A percentile compares a stretch with the other conserved stretches of the same genome.
phyloP scores from a whole-genome alignment of 2,797 vertebrate genomes.

The Paedocypris micromegethes region DNA sequence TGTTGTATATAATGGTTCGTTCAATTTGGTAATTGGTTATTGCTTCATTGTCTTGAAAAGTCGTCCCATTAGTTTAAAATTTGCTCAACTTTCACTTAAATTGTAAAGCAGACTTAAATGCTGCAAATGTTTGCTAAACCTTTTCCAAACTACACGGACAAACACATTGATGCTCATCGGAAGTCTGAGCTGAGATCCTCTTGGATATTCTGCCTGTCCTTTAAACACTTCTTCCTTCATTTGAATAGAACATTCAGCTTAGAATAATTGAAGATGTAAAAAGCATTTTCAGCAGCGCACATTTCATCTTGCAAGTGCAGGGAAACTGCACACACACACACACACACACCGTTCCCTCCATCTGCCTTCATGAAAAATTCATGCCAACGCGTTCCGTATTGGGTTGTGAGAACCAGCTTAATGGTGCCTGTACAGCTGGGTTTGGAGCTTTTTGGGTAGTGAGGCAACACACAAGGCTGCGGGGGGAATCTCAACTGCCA shows the following conservation, averaged over 20 bases:
- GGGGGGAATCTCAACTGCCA: slow-evolving; percentile 4
- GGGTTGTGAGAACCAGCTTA: slow-evolving; percentile 39
- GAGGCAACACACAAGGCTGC: neutral
- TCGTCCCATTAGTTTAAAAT: no score
- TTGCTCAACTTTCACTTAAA: no score
- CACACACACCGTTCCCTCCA: slow-evolving; percentile 49
- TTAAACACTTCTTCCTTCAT: slow-evolving; percentile 19
- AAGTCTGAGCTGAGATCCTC: slow-evolving; percentile 16
- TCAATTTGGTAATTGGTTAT: no score
- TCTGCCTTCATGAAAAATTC: slow-evolving; percentile 72
- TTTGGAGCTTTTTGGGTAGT: slow-evolving; percentile 27
- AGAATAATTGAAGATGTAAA: slow-evolving; percentile 27
- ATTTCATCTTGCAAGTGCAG: slow-evolving; percentile 25
- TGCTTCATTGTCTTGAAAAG: no score
- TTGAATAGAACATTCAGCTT: slow-evolving; percentile 13
- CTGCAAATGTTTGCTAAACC: slow-evolving; percentile 8
- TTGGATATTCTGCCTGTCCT: neutral
- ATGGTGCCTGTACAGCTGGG: slow-evolving; percentile 44
- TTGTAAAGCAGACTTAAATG: neutral
- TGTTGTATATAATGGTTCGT: no score
- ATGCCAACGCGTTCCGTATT: slow-evolving; percentile 58
- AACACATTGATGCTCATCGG: slow-evolving; percentile 9
- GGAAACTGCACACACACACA: slow-evolving; percentile 7
- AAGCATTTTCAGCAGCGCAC: slow-evolving; percentile 16
- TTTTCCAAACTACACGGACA: neutral